phyloP scores from a whole-genome alignment of 2,888 invertebrate genomes.

The Gastrophysa polygoni region DNA sequence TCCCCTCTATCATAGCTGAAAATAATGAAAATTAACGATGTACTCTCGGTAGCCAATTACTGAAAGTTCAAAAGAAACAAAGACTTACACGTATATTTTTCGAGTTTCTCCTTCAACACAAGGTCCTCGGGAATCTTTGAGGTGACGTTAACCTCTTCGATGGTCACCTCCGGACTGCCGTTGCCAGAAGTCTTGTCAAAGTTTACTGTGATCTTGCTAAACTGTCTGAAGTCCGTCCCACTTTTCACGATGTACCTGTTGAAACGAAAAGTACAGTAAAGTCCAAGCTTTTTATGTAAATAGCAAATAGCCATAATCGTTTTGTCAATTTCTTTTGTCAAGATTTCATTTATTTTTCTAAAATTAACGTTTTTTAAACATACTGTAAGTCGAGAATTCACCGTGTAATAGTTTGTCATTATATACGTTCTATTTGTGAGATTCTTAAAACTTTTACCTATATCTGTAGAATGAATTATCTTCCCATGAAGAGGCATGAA shows the following conservation, averaged over 20 bases:
- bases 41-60: not conserved
- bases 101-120: slow-evolving; percentile 71
- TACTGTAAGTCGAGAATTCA: too few species aligned
- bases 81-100: slow-evolving; percentile 70
- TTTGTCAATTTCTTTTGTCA: too few species aligned
- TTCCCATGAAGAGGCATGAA: too few species aligned
- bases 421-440: too few species aligned
- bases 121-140: slow-evolving; percentile 74
- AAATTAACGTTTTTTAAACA: too few species aligned
- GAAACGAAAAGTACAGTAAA: not conserved
- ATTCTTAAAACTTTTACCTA: too few species aligned
- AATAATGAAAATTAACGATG: slow-evolving; percentile 21
- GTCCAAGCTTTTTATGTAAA: too few species aligned
- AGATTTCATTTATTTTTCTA: too few species aligned
- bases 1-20: slow-evolving; percentile 78
- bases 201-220: slow-evolving; percentile 78
- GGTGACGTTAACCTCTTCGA: slow-evolving; percentile 75
- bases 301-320: too few species aligned
- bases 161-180: slow-evolving; percentile 63
- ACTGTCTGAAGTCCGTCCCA: slow-evolving; percentile 89
- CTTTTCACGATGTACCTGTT: slow-evolving; percentile 77
- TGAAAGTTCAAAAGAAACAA: not conserved
- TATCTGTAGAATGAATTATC: too few species aligned
- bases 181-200: slow-evolving; percentile 62
- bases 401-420: too few species aligned